Evolutionary conservation across 1,140 invertebrate species (phyloP), one percentile per base, ranked within the genome.

Genomic region (Coptotermes formosanus): DNA sequence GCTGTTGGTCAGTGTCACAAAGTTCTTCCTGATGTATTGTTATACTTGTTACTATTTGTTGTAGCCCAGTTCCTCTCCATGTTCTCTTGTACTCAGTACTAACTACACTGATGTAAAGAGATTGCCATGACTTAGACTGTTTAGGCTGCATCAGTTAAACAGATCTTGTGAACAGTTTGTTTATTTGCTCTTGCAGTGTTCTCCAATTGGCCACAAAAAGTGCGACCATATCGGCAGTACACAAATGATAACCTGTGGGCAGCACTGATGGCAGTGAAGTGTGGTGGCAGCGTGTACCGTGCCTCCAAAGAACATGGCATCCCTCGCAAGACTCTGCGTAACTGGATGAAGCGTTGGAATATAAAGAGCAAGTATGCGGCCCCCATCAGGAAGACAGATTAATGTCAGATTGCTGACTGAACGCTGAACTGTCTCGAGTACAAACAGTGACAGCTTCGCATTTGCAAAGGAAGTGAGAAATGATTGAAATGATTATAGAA

Each of bases 261-360:
- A 12, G 89, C 92, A 38, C 88, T 92, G 19, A 92, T 92, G 91
- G 92, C 92, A 85, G 92, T 92, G 0, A 92, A 92, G 87, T 90
- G 91, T 86, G 92, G 92, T 6, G 92, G 91, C 0, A 92, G 92
- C 88, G 92, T 92, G 23, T 88, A 85, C 52, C 92, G 92, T 87
- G 92, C 92, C 82, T 91, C 92, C 0, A 92, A 92, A 89, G 92
- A 91, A 4, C 91, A 92, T 89, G 92, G 92, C 87, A 91, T 92
- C 23, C 92, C 92, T 0, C 88, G 92, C 21, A 92, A 92, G 86
- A 92, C 92, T 0, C 89, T 92, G 0, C 89, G 92, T 1, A 92
- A 92, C 88, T 92, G 92, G 92, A 92, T 92, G 92, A 92, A 92
- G 85, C 88, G 92, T 0, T 92, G 92, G 87, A 91, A 92, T 89